Conservation (phyloP, 2,888 invertebrate genomes). For the Rhingia campestris region DNA sequence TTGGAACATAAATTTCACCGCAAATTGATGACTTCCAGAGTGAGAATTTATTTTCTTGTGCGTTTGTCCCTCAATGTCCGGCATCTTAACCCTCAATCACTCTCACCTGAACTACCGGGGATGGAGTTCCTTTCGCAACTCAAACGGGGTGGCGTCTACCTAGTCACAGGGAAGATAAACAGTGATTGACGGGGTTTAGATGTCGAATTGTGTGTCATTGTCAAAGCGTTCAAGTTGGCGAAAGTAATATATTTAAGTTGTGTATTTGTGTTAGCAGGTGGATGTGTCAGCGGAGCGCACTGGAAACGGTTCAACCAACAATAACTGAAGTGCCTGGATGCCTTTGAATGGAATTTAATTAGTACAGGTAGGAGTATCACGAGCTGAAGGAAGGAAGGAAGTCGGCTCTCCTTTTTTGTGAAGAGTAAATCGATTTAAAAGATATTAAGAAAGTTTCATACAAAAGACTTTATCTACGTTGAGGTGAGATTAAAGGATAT, state of each 20-base stretch:
- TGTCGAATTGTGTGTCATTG: slow-evolving; percentile 44
- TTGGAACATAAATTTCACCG: slow-evolving; percentile 45
- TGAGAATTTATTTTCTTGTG: slow-evolving; percentile 43
- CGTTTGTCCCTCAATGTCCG: slow-evolving; percentile 28
- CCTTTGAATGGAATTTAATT: slow-evolving; percentile 37
- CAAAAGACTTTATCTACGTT: neutral
- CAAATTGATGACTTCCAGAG: slow-evolving; percentile 52
- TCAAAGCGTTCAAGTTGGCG: slow-evolving; percentile 41
- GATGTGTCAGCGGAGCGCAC: neutral
- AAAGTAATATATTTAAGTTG: slow-evolving; percentile 46
- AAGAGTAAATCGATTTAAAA: slow-evolving; percentile 28
- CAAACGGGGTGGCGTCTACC: neutral
- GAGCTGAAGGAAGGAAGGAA: neutral
- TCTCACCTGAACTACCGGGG: slow-evolving; percentile 36
- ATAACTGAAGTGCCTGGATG: neutral
- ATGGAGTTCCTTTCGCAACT: neutral
- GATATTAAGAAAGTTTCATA: slow-evolving; percentile 42
- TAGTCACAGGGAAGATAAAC: slow-evolving; percentile 42
- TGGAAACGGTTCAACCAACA: neutral
- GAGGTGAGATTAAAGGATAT: slow-evolving; percentile 20
- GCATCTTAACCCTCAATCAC: too few species aligned
- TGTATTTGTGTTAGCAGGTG: neutral
- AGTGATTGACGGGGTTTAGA: slow-evolving; percentile 19
- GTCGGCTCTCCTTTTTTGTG: slow-evolving; percentile 5
- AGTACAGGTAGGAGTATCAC: neutral